phyloP scores from a whole-genome alignment of 2,888 invertebrate species.

The Epinotia brunnichana region DNA sequence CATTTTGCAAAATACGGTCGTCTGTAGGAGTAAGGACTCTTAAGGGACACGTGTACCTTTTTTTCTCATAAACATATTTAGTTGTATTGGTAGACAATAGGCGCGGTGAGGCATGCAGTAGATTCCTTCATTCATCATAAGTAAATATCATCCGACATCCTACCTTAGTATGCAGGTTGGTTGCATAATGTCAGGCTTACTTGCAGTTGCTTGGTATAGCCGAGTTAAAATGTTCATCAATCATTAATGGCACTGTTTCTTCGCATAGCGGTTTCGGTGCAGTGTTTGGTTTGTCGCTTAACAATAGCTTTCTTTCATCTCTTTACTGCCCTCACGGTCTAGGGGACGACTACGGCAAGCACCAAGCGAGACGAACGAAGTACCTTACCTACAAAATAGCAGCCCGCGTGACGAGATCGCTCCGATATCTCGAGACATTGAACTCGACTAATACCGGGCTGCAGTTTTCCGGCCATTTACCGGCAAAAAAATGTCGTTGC shows the following conservation, averaged over 20 bases:
- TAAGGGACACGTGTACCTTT: no score
- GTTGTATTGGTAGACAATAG: no score
- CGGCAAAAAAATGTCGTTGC: conserved; percentile 8
- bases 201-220: not conserved
- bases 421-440: conserved; percentile 65
- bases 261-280: not conserved
- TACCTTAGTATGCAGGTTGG: no score
- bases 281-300: conserved; percentile 21
- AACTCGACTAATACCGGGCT: conserved; percentile 57
- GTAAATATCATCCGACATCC: no score
- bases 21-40: no score
- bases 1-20: no score
- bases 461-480: conserved; percentile 34
- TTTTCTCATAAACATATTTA: no score
- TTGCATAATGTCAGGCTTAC: not conserved
- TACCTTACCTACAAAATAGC: conserved; percentile 42
- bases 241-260: not conserved
- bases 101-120: no score
- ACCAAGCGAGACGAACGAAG: conserved; percentile 45
- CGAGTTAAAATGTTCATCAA: not conserved
- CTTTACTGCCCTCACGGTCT: conserved; percentile 27
- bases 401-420: conserved; percentile 61
- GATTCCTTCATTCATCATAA: not conserved
- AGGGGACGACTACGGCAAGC: conserved; percentile 34
- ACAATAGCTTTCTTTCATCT: conserved; percentile 28